Conservation (phyloP, 2,888 invertebrate genomes). For the Dryobota labecula region DNA sequence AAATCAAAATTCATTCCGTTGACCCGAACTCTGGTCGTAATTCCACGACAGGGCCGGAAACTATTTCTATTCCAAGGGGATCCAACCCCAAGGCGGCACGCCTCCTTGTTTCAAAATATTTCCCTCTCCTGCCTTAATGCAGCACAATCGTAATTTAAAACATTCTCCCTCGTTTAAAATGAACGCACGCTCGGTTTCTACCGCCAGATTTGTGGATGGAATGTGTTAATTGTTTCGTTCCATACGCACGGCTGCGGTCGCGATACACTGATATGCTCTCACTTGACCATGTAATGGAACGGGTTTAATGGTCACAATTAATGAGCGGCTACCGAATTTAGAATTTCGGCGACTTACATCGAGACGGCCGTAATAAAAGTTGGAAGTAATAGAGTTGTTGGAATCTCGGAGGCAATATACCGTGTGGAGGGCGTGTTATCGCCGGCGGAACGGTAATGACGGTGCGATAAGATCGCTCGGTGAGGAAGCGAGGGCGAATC, state of each 20-base stretch:
- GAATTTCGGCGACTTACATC: slow-evolving; percentile 61
- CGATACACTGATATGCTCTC: slow-evolving; percentile 74
- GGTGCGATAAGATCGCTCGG: slow-evolving; percentile 71
- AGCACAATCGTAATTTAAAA: slow-evolving; percentile 78
- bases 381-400: slow-evolving; percentile 76
- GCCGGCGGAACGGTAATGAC: slow-evolving; percentile 80
- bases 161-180: slow-evolving; percentile 72
- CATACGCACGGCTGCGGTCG: slow-evolving; percentile 64
- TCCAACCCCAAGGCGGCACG: slow-evolving; percentile 76
- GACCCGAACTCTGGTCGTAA: slow-evolving; percentile 82
- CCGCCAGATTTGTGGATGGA: slow-evolving; percentile 74
- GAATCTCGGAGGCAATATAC: slow-evolving; percentile 69
- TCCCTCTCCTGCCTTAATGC: slow-evolving; percentile 68
- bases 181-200: slow-evolving; percentile 67
- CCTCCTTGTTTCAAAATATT: slow-evolving; percentile 80
- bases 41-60: slow-evolving; percentile 81
- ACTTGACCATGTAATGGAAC: slow-evolving; percentile 70
- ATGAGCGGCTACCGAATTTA: slow-evolving; percentile 65
- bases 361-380: slow-evolving; percentile 69
- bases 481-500: slow-evolving; percentile 76
- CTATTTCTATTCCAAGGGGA: slow-evolving; percentile 87
- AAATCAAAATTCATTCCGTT: slow-evolving; percentile 88
- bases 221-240: slow-evolving; percentile 80
- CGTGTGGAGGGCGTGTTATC: slow-evolving; percentile 76
- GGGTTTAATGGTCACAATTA: slow-evolving; percentile 63